Evolutionary conservation across 2,113 vertebrate species (phyloP), one percentile per base, ranked within the genome.

Genomic region (Thunnus maccoyii): DNA sequence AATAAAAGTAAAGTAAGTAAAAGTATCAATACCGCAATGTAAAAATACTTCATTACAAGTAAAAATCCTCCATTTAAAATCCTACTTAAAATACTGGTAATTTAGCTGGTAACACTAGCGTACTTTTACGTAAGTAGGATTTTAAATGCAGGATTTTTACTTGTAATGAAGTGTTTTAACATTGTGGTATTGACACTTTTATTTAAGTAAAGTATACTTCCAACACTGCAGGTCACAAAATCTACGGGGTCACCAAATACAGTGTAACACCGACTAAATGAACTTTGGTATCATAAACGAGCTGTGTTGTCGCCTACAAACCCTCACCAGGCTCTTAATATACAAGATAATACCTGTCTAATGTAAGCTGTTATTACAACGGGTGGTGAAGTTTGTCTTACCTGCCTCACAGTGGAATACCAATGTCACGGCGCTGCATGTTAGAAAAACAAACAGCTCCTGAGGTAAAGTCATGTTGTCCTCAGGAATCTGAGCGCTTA

Each of bases 291-390:
- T 30, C 27, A 30, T 30, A 30, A 5, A 15, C 16, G 12, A 4
- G 12, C 14, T 2, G 7, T 1, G 46, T 9, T 1, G 44, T 32
- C 3, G 4, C 11, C 4, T 25, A 6, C 36, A 51, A 36, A 1
- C 55, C 1, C 0, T 11, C 1, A 15, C 1, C 4, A 7, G 18
- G 16, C 17, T 68, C 30, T 36, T 36, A 36, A 36, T 9, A 4
- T 1, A 6, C 0, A 7, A n/a, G 17, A 0, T 5, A 1, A 16
- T 0, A 20, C 1, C 4, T 10, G 1, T 20, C 5, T 10, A 11
- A 7, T 1, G 16, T 41, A 41, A 1, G 7, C 7, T 46, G 0
- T 46, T 0, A 55, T 4, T 27, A 7, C 0, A 4, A 30, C 10
- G 1, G 12, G 27, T 6, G 10, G 22, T 2, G 7, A 32, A 12